Percentiles rank a stretch among this genome's conserved stretches.
Evolutionary conservation across 1,140 invertebrate species (phyloP).

Genomic region (Argopecten irradians): DNA sequence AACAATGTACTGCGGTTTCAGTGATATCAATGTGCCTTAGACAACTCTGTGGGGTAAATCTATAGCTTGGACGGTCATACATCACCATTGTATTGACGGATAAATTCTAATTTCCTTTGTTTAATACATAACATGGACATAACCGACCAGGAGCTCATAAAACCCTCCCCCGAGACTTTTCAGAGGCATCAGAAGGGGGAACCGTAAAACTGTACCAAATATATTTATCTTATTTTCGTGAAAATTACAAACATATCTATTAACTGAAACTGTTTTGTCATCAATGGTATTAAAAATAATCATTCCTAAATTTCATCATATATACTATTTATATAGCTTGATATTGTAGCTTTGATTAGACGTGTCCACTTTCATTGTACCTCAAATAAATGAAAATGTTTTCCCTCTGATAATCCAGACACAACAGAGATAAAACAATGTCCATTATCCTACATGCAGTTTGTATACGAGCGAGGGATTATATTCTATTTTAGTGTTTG

Average conservation of each 20-base stretch:
- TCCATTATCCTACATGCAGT: background rate
- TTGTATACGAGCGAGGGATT: background rate
- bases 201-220: background rate
- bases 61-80: background rate
- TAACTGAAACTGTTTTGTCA: background rate
- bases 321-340: background rate
- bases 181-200: background rate
- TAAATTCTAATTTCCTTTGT: slow-evolving; percentile 19
- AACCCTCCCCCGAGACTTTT: slow-evolving; percentile 14
- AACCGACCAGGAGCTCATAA: slow-evolving; percentile 2
- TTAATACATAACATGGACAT: slow-evolving; percentile 23
- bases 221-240: background rate
- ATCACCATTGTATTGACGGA: background rate
- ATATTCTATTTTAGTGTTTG: slow-evolving; percentile 16
- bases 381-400: background rate
- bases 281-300: background rate
- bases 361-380: background rate
- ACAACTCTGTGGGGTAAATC: background rate
- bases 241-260: too few species aligned
- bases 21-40: background rate
- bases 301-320: background rate
- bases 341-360: too few species aligned
- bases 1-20: background rate
- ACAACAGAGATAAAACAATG: slow-evolving; percentile 21
- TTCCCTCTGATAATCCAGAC: background rate